phyloP scores from a whole-genome alignment of 2,888 invertebrate species.

The Escarpia spicata region DNA sequence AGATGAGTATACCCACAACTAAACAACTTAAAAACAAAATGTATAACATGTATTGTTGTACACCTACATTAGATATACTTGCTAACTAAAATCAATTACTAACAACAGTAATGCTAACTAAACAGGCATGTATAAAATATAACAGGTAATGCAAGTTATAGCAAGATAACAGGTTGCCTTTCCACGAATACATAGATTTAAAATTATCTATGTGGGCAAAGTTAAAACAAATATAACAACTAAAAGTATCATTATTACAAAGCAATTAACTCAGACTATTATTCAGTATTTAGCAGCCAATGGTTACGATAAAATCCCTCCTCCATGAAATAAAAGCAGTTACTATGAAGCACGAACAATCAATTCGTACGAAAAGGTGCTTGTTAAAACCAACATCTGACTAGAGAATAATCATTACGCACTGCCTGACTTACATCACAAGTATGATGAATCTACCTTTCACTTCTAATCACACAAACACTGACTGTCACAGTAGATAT shows the following conservation, averaged over 20 bases:
- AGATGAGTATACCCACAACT: not conserved
- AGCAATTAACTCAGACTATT: not conserved
- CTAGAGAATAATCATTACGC: not conserved
- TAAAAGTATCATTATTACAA: not conserved
- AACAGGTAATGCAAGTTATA: not conserved
- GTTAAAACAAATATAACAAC: not conserved
- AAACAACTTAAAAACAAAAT: not conserved
- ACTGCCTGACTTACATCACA: not conserved
- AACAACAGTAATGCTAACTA: not conserved
- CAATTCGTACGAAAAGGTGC: not conserved
- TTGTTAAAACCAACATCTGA: not conserved
- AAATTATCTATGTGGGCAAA: not conserved
- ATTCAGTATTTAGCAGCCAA: not conserved
- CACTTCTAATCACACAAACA: not conserved
- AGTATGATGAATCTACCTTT: not conserved
- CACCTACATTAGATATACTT: not conserved
- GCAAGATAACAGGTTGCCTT: not conserved
- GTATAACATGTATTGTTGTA: not conserved
- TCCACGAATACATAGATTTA: not conserved
- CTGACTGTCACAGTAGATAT: not conserved
- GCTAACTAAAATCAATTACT: not conserved
- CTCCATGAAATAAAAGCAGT: not conserved
- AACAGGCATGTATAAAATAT: not conserved
- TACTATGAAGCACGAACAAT: not conserved
- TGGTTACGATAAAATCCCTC: not conserved